Conservation (phyloP, 2,113 vertebrate species). For the Bubo scandiacus region DNA sequence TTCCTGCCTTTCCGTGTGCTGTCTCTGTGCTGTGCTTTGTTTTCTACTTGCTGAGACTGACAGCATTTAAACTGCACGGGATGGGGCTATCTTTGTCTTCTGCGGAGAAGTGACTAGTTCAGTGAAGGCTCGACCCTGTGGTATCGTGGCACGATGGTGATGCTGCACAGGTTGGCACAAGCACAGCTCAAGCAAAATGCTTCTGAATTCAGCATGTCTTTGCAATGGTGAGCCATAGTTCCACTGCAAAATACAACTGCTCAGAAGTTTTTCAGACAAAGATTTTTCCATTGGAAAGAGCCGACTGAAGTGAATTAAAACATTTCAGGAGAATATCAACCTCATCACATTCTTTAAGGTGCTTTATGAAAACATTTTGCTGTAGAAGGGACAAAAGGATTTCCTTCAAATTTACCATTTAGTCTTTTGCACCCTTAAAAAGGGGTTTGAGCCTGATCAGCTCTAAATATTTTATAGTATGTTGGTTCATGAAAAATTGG, state of each 20-base stretch:
- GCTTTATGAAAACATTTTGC: neutral
- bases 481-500: neutral
- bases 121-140: neutral
- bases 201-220: neutral
- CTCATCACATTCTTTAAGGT: neutral
- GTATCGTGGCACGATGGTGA: accelerated
- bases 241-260: neutral
- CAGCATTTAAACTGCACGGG: neutral
- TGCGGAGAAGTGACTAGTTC: neutral
- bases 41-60: neutral
- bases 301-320: neutral
- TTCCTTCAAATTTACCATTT: neutral
- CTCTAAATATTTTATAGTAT: neutral
- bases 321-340: neutral
- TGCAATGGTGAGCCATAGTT: neutral
- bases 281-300: neutral
- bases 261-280: neutral
- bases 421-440: neutral
- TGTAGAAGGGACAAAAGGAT: neutral
- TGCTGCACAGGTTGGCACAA: neutral
- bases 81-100: neutral
- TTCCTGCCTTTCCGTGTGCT: neutral
- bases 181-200: neutral
- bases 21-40: neutral
- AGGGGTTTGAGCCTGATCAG: neutral